Evolutionary conservation across 2,888 invertebrate species (phyloP).

Genomic region (Ormyrus labotus): DNA sequence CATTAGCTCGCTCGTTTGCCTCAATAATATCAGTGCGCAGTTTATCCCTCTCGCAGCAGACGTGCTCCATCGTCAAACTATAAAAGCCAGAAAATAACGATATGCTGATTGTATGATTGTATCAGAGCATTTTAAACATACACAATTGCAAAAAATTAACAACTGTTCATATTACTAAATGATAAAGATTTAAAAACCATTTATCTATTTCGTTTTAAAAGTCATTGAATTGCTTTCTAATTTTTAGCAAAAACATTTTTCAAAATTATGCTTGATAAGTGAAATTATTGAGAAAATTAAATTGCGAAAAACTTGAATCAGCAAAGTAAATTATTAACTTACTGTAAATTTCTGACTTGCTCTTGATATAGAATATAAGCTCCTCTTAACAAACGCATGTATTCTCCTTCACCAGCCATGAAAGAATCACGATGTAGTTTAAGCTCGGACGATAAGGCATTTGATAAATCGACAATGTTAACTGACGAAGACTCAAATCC

Average conservation of each 20-base stretch:
- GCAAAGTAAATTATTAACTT: constrained; percentile 50
- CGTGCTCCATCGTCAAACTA: constrained; percentile 80
- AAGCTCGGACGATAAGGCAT: constrained; percentile 84
- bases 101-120: too few relatives aligned
- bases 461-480: constrained; percentile 80
- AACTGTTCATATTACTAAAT: background rate
- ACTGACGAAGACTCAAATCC: constrained; percentile 81
- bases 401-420: constrained; percentile 71
- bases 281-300: too few relatives aligned
- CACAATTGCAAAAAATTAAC: background rate
- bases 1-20: constrained; percentile 87
- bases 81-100: background rate
- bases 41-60: constrained; percentile 88
- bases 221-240: background rate
- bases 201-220: background rate
- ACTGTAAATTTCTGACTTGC: constrained; percentile 81
- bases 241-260: background rate
- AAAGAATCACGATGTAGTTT: constrained; percentile 74
- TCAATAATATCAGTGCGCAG: constrained; percentile 87
- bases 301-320: too few relatives aligned
- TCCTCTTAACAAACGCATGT: constrained; percentile 79
- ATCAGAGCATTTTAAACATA: background rate
- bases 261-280: background rate
- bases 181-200: too few relatives aligned
- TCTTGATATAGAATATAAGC: constrained; percentile 82